Evolutionary conservation across 2,797 vertebrate genomes (phyloP).

Genomic region (Tragopan temminckii): DNA sequence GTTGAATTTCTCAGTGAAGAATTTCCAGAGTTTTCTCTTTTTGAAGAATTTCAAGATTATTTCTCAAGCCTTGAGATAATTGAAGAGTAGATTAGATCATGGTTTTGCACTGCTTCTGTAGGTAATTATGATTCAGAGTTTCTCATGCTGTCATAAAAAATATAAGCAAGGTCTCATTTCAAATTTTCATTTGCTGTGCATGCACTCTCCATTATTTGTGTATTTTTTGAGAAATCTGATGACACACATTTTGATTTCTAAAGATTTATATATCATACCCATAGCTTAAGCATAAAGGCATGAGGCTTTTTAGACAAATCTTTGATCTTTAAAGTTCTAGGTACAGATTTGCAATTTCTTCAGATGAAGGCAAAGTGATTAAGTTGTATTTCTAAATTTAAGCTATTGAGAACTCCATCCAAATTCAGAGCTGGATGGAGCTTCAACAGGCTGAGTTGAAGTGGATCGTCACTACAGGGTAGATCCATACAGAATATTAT

Average conservation of each 20-base stretch:
- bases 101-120: neutral
- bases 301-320: fast-evolving
- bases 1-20: neutral
- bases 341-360: neutral
- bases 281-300: neutral
- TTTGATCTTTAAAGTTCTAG: neutral
- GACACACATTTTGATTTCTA: neutral
- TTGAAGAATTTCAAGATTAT: neutral
- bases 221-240: neutral
- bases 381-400: neutral
- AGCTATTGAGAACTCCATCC: neutral
- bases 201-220: neutral
- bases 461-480: neutral
- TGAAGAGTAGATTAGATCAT: neutral
- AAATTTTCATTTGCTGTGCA: neutral
- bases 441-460: neutral
- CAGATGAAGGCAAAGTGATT: neutral
- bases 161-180: neutral
- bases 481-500: neutral
- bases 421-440: neutral
- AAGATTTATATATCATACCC: neutral
- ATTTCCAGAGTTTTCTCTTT: neutral
- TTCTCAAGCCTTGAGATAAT: neutral
- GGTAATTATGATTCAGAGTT: neutral
- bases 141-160: neutral